Evolutionary conservation across 2,888 invertebrate genomes (phyloP).

Genomic region (Lasioglossum figueresi): DNA sequence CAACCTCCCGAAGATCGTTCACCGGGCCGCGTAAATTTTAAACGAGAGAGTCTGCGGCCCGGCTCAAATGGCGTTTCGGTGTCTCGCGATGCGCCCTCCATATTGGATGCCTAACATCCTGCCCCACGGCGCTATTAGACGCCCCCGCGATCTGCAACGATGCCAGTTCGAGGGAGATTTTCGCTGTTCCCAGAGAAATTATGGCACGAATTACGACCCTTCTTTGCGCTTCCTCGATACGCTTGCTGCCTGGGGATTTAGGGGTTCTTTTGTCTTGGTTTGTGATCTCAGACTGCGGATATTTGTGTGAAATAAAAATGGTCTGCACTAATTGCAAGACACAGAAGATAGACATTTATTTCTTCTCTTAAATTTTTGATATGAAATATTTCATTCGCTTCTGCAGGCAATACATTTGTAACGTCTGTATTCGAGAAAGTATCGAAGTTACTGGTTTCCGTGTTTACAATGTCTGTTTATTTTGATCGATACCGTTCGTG

Average conservation of each 20-base stretch:
- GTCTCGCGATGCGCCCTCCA: conserved; percentile 28
- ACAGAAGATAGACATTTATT: background rate
- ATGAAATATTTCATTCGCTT: background rate
- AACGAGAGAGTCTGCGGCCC: conserved; percentile 28
- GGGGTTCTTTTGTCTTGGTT: background rate
- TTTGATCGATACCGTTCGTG: background rate
- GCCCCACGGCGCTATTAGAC: background rate
- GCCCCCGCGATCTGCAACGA: background rate
- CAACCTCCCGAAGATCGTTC: conserved; percentile 50
- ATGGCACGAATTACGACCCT: background rate
- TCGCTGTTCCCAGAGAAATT: background rate
- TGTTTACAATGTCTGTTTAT: background rate
- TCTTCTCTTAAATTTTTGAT: background rate
- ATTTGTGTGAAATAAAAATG: background rate
- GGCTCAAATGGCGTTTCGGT: conserved; percentile 32
- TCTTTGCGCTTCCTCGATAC: background rate
- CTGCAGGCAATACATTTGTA: background rate
- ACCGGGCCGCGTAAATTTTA: conserved; percentile 44
- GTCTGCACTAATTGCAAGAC: too few species aligned
- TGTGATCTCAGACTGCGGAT: background rate
- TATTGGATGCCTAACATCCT: background rate
- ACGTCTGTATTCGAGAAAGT: background rate
- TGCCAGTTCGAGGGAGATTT: background rate
- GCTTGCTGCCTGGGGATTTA: background rate
- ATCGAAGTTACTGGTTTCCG: background rate